A percentile compares a stretch with the other conserved stretches of the same genome.
Evolutionary conservation across 2,888 invertebrate species (phyloP).

Genomic region (Onchidella celtica): DNA sequence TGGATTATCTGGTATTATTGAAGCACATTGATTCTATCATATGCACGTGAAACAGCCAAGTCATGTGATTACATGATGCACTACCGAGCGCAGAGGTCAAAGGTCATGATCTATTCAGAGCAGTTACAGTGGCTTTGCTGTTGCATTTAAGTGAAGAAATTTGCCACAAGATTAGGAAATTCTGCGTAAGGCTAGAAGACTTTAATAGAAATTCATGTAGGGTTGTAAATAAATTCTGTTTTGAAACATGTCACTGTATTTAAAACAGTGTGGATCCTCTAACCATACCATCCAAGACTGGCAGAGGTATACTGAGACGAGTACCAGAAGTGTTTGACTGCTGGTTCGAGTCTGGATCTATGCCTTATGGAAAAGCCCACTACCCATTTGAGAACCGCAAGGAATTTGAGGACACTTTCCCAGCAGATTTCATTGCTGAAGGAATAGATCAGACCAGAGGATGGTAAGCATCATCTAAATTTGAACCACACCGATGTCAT

Average conservation of each 20-base stretch:
- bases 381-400: conserved; percentile 96
- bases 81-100: too few relatives aligned
- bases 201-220: too few relatives aligned
- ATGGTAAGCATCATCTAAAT: conserved; percentile 83
- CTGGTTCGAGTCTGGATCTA: conserved; percentile 99
- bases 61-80: too few relatives aligned
- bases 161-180: too few relatives aligned
- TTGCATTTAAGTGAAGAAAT: too few relatives aligned
- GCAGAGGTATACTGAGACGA: conserved; percentile 90
- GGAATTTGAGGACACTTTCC: conserved; percentile 85
- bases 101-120: too few relatives aligned
- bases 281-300: conserved; percentile 93
- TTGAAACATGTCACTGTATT: not conserved
- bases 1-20: too few relatives aligned
- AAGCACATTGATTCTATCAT: too few relatives aligned
- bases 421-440: conserved; percentile 99
- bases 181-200: too few relatives aligned
- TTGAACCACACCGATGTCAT: too few relatives aligned
- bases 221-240: not conserved
- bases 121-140: too few relatives aligned
- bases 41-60: too few relatives aligned
- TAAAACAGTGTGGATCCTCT: conserved; percentile 89
- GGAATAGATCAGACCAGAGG: conserved; percentile 99
- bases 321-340: conserved; percentile 98
- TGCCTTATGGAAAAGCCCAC: conserved; percentile 91